Evolutionary conservation across 2,113 vertebrate species (phyloP), one percentile per base, ranked within the genome.

Genomic region (Istiophorus platypterus): DNA sequence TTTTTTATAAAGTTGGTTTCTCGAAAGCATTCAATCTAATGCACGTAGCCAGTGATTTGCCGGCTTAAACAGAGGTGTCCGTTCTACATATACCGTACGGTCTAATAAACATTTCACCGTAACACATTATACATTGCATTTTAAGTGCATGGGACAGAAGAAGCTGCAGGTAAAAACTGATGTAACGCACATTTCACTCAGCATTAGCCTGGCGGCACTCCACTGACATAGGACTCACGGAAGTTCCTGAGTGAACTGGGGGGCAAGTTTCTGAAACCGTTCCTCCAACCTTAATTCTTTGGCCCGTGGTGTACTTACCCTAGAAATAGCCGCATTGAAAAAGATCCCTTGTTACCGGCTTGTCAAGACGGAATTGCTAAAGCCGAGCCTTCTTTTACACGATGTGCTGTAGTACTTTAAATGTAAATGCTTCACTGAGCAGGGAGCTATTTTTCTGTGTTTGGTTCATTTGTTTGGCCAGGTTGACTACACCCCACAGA

Each of bases 401-500:
- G 4, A 13, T 41, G 15, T n/a, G 15, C 45, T 56, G 29, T 7
- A 31, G 0, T 39, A 24, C 31, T 69, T 73, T 34, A 39, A 70
- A 29, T 78, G 29, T 27, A 10, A 70, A 22, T 9, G 17, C 45
- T 56, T 11, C 42, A 51, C 20, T 58, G 31, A 71, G 27, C 42
- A 42, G 63, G 20, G 37, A 78, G 47, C 47, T 45, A 5, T 74
- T 71, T 67, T 51, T 76, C 45, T 72, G 59, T 52, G 59, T 79
- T 83, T 74, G 45, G 63, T 37, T 80, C 65, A 29, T 80, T 72
- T 75, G n/a, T n/a, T n/a, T n/a, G n/a, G n/a, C n/a, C n/a, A n/a
- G n/a, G n/a, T n/a, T n/a, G n/a, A n/a, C n/a, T n/a, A n/a, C n/a
- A n/a, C n/a, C n/a, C n/a, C n/a, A n/a, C n/a, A n/a, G n/a, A n/a